Base-by-base conservation (phyloP, 2,113 vertebrate genomes). In the Lophotis ruficrista region DNA sequence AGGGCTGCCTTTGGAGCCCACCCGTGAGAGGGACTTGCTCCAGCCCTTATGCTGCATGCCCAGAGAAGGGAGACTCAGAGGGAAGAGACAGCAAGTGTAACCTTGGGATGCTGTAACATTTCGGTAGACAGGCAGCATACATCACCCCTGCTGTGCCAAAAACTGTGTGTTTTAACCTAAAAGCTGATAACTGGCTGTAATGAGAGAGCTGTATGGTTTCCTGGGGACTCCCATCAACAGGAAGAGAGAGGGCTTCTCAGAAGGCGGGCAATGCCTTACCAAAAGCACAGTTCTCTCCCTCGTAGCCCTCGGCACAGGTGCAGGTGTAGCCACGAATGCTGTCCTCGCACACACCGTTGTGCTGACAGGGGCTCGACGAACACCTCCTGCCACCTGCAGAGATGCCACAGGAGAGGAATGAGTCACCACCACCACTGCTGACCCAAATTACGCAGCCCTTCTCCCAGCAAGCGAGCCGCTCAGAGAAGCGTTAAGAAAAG, bases 261-360 rank as follows among this genome's bases (percentile, higher is more conserved):
- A 33, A 56, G 41, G 19, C 22, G 28, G 25, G 23, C 1, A 4
- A 2, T 33, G 56, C 20, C 85, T 72, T 75, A 98, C 98, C 98
- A 1, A 97, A 97, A 69, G 98, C 98, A 60, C 99, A 99, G 90
- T 96, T 66, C 3, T n/a, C n/a, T 66, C 99, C 99, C 16, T 97
- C 96, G 30, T 98, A 98, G 60, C 98, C 98, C 3, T 97, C 51
- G 0, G 66, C 4, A 54, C 99, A 99, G 51, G 72, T 90, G 90
- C 99, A 99, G 61, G 57, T 90, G 85, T 99, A 99, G 12, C 98
- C 95, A 0, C 98, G 98, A 43, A 98, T 97, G 47, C 8, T 95
- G 94, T 99, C 97, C 6, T 95, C 96, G 35, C 99, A 99, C 8
- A 90, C 94, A 0, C 98, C 98, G 0, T 98, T 98, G 60, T 99